A percentile compares a stretch with the other conserved stretches of the same genome.
Evolutionary conservation across 2,888 invertebrate species (phyloP).

Genomic region (Eucriotettix oculatus): DNA sequence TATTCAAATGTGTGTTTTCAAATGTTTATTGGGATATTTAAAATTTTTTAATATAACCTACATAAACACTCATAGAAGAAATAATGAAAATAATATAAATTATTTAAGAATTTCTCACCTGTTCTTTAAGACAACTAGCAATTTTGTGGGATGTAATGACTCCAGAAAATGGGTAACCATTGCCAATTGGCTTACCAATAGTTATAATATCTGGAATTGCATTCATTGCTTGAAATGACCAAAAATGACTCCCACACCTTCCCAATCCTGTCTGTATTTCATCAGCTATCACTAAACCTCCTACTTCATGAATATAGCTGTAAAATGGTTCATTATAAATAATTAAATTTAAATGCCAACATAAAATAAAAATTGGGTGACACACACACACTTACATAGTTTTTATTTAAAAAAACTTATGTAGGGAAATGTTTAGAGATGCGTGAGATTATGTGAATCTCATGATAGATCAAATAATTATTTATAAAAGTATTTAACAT

Average conservation of each 20-base stretch:
- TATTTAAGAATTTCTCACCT: neutral
- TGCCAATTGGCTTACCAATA: constrained; percentile 24
- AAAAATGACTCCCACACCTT: constrained; percentile 35
- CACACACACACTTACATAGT: neutral
- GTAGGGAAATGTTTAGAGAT: too few species aligned
- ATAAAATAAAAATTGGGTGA: neutral
- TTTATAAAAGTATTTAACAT: too few species aligned
- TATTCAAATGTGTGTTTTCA: too few species aligned
- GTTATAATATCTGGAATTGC: constrained; percentile 35
- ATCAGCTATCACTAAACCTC: constrained; percentile 39
- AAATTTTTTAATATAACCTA: too few species aligned
- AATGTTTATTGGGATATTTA: too few species aligned
- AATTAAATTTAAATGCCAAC: neutral
- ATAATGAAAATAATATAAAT: too few species aligned
- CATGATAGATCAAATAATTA: too few species aligned
- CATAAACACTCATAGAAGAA: too few species aligned
- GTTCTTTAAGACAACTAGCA: constrained; percentile 18
- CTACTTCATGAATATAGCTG: constrained; percentile 29
- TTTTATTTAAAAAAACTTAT: neutral
- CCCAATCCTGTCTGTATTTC: constrained; percentile 42
- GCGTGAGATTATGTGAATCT: too few species aligned
- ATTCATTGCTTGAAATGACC: constrained; percentile 35
- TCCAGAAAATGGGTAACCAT: constrained; percentile 40
- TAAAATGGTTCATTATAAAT: constrained; percentile 1
- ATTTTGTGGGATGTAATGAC: constrained; percentile 36